Conservation (phyloP, 2,113 vertebrate species). For the Phycodurus eques region DNA sequence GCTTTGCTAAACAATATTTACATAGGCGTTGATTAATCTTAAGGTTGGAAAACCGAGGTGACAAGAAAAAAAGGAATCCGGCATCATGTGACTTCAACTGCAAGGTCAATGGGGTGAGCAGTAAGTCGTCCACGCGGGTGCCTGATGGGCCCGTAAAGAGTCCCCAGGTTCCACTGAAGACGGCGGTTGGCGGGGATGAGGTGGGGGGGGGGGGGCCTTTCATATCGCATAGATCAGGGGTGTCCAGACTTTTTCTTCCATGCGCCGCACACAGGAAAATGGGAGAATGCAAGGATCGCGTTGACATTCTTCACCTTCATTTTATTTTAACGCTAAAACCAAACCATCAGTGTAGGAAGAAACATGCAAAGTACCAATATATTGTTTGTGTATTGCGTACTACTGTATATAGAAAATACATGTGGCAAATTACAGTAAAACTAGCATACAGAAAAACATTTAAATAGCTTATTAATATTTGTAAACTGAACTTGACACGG, state of each 20-base stretch:
- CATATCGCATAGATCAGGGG: constrained; percentile 68
- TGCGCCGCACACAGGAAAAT: neutral
- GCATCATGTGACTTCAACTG: constrained; percentile 72
- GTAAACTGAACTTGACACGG: too few species aligned
- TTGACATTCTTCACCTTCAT: neutral
- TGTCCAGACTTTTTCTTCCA: neutral
- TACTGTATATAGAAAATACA: too few species aligned
- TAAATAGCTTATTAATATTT: too few species aligned
- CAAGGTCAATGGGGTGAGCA: constrained; percentile 72
- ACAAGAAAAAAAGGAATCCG: constrained; percentile 51
- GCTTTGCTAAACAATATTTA: neutral
- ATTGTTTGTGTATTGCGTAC: too few species aligned
- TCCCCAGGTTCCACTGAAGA: constrained; percentile 56
- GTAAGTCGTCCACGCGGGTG: constrained; percentile 72
- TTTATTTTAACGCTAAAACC: neutral
- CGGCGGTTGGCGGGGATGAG: constrained; percentile 18
- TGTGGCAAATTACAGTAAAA: too few species aligned
- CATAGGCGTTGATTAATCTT: neutral
- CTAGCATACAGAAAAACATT: too few species aligned
- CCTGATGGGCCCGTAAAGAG: constrained; percentile 77
- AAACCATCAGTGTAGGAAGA: too few species aligned
- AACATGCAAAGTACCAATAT: too few species aligned
- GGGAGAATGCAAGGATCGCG: neutral
- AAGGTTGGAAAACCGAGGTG: neutral
- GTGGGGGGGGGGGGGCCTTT: constrained; percentile 51